These are phyloP conservation scores for Berghia stephanieae DNA, from an alignment of 1,140 invertebrate genomes.

Conservation along the genomic window DNA sequence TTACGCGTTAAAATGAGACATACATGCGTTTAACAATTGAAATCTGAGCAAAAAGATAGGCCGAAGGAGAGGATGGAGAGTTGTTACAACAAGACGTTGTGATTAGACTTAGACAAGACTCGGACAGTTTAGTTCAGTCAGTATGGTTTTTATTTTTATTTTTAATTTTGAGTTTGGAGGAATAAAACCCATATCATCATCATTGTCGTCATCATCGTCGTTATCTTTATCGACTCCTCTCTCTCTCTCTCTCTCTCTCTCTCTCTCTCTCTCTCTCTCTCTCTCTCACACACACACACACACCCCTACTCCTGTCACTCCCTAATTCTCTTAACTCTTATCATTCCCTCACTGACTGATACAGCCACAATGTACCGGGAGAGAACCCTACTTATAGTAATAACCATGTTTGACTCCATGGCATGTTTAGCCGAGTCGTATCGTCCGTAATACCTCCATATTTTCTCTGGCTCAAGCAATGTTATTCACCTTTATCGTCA, in stretches of 20 bases:
- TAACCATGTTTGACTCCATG: background rate
- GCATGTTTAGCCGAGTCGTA: background rate
- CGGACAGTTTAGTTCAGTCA: background rate
- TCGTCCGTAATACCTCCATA: background rate
- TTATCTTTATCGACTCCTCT: background rate
- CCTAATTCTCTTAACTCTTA: background rate
- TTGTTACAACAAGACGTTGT: no score
- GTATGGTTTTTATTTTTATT: background rate
- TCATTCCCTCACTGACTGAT: background rate
- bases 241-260: background rate
- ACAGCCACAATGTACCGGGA: background rate
- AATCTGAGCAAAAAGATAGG: no score
- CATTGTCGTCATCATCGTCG: background rate
- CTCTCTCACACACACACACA: conserved; percentile 20
- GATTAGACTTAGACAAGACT: background rate
- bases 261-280: background rate
- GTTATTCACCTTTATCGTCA: background rate
- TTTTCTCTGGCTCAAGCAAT: background rate
- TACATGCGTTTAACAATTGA: no score
- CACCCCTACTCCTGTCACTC: background rate
- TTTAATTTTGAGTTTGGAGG: background rate
- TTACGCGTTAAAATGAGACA: no score
- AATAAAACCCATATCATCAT: background rate
- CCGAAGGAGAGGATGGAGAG: no score
- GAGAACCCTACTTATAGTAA: background rate